Base-by-base conservation (phyloP, 2,797 vertebrate genomes). In the Pseudochaenichthys georgianus region DNA sequence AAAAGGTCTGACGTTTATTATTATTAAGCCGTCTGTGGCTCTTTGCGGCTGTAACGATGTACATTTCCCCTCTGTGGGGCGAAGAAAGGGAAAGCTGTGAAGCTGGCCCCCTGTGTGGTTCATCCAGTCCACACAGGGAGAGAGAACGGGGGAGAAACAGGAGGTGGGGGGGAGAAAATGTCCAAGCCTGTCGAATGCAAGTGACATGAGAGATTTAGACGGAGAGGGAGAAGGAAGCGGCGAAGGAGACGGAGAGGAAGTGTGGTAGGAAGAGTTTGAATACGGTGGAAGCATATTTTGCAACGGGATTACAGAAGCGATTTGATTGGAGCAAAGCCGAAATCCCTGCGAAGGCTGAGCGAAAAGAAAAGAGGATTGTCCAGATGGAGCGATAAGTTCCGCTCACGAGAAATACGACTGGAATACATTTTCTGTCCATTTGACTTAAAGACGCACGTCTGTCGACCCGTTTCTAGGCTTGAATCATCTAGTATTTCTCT, bases 351-450 rank as follows among this genome's bases (percentile, higher is more conserved):
- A 83, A 79, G 67, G 45, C 80, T 60, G 45, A 71, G 72, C 6
- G 5, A 57, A 70, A 74, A 80, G 84, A 83, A 91, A 92, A 90
- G 87, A 85, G 88, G 88, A 90, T 89, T 92, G 86, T 86, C 8
- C 70, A 65, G 81, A 86, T 88, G 85, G 69, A 70, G 89, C 54
- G 83, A 87, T 13, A 16, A 60, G 50, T 64, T 83, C 53, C 78
- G 64, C 54, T 84, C 64, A 50, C n/a, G 58, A 76, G 65, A 48
- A 63, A 4, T 28, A 28, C 4, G 28, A 28, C 28, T 4, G 70
- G 11, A 19, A 76, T 54, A 70, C 28, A 34, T 45, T 63, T 54
- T 50, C 0, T 43, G 69, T 1, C 55, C 23, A 21, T 45, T 68
- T 69, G 52, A 19, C 28, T 16, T 55, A 28, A 28, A 28, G 28